Evolutionary conservation across 2,113 vertebrate genomes (phyloP), one percentile per base, ranked within the genome.

Genomic region (Cephalopterus ornatus): DNA sequence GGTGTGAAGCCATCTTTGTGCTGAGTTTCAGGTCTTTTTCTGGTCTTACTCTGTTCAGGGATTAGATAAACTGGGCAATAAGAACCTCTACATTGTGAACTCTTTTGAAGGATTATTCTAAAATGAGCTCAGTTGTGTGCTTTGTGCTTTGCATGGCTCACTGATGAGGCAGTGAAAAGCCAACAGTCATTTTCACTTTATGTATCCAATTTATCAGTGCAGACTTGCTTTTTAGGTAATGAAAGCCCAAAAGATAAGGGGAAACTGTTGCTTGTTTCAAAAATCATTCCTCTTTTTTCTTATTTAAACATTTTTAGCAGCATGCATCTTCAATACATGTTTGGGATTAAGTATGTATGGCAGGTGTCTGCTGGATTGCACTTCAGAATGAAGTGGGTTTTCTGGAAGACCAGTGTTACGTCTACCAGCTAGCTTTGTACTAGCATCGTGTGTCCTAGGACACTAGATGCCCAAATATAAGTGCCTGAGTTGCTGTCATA

Each of bases 361-460:
- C 20, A 55, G 7, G 14, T 72, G 22, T 87, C 68, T 68, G 80
- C 24, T 4, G 11, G 22, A 15, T 37, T 0, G 0, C 0, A 0
- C 33, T 67, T 85, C 11, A 24, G 35, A 56, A 68, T 41, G 27
- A 78, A 67, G 41, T 61, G 44, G 33, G 1, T 85, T 88, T 90
- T 79, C 35, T 47, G 75, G 42, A 59, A 66, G 32, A 59, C 24
- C 28, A 12, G 28, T 52, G 13, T 66, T 62, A 2, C 3, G 15
- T 41, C 50, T 94, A 15, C 53, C 32, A 56, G 24, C 33, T 1
- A 4, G 24, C 49, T 61, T 47, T 76, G 46, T 68, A 35, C 53
- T 68, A 2, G 2, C 24, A 75, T 62, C 4, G 0, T 8, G 2
- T 79, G 35, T 86, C 32, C 27, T 41, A 21, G 35, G 24, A 21